phyloP scores from a whole-genome alignment of 2,888 invertebrate species.

The Callimorpha dominula region DNA sequence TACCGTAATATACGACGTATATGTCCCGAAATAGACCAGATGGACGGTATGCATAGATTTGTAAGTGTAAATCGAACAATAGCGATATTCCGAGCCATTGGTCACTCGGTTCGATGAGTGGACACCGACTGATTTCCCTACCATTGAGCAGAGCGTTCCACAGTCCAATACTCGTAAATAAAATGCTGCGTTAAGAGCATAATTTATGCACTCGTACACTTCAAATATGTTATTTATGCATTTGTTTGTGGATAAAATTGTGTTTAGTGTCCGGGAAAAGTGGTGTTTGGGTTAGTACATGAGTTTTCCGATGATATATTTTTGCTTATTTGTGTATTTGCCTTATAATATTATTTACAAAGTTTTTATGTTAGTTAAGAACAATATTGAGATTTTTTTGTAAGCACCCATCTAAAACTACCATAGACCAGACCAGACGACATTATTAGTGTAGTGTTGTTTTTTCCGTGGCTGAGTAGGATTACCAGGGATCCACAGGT shows the following conservation, averaged over 20 bases:
- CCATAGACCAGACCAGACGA: neutral
- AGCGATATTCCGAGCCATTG: conserved; percentile 73
- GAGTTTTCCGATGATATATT: neutral
- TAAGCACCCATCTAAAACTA: neutral
- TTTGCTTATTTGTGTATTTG: too few species aligned
- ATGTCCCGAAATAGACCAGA: conserved; percentile 16
- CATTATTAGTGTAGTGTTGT: neutral
- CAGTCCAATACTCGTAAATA: conserved; percentile 45
- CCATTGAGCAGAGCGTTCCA: conserved; percentile 59
- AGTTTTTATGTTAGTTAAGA: neutral
- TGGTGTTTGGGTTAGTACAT: neutral
- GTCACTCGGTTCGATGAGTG: conserved; percentile 66
- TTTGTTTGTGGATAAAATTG: neutral
- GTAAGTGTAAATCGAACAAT: conserved; percentile 74
- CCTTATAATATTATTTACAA: neutral
- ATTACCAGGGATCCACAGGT: neutral
- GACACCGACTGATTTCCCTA: conserved; percentile 67
- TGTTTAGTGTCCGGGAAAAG: too few species aligned
- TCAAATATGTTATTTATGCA: conserved; percentile 7
- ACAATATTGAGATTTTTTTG: neutral
- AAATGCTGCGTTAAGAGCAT: conserved; percentile 30
- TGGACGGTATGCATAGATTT: conserved; percentile 53
- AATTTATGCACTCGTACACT: conserved; percentile 34
- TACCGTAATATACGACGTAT: conserved; percentile 10
- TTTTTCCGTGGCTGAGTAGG: neutral